These are phyloP conservation scores for Cistogaster globosa DNA, from an alignment of 2,888 invertebrate species.

Conservation along the genomic window DNA sequence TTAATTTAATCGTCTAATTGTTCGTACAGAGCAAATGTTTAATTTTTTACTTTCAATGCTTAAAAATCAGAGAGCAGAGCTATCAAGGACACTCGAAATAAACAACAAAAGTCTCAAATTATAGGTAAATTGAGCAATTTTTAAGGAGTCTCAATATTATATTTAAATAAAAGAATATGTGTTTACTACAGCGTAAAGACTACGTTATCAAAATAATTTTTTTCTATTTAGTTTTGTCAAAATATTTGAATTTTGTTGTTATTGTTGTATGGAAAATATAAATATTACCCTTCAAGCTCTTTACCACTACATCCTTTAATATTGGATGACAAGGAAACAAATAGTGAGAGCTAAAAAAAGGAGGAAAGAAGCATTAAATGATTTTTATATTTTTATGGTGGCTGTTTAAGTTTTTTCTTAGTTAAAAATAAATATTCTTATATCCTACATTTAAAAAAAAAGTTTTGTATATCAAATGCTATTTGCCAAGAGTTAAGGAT, in stretches of 20 bases:
- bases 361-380: background rate
- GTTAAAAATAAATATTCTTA: slow-evolving; percentile 33
- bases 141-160: background rate
- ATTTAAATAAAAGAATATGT: slow-evolving; percentile 10
- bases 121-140: background rate
- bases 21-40: no score
- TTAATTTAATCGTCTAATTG: no score
- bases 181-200: background rate
- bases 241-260: slow-evolving; percentile 54
- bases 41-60: no score
- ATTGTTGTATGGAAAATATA: slow-evolving; percentile 37
- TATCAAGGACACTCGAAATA: no score
- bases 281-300: slow-evolving; percentile 9
- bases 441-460: slow-evolving; percentile 43
- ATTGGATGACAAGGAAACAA: background rate
- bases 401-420: background rate
- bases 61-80: no score
- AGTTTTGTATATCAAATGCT: slow-evolving; percentile 56
- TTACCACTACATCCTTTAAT: background rate
- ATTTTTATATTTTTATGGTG: background rate
- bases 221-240: slow-evolving; percentile 41
- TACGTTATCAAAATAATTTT: slow-evolving; percentile 1
- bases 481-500: slow-evolving; percentile 47
- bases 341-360: slow-evolving; percentile 5
- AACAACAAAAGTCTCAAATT: no score